Percentiles rank a stretch among this genome's conserved stretches.
Evolutionary conservation across 2,888 invertebrate species (phyloP).

Genomic region (Caenorhabditis sp.): DNA sequence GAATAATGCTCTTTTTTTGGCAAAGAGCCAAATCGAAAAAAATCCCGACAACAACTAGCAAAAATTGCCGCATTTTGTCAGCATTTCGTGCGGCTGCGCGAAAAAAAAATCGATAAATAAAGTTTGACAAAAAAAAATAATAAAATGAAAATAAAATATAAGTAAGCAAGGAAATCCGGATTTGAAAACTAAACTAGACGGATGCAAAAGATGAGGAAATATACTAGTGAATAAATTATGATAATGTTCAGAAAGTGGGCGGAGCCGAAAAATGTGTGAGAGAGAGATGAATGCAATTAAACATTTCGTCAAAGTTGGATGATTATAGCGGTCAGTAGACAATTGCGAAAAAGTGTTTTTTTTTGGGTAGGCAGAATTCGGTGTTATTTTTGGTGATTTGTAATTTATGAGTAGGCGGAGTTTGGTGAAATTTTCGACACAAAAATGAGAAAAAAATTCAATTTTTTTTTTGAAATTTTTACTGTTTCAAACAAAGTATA

Average conservation of each 20-base stretch:
- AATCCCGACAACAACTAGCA: too few species aligned
- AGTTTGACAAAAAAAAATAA: not conserved
- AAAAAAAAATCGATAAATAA: not conserved
- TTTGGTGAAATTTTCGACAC: too few species aligned
- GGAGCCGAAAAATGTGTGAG: not conserved
- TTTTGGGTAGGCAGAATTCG: too few species aligned
- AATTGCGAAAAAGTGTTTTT: too few species aligned
- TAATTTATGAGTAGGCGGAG: too few species aligned
- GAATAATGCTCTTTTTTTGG: slow-evolving; percentile 21
- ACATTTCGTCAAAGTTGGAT: not conserved
- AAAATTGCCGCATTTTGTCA: not conserved
- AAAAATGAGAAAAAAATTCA: too few species aligned
- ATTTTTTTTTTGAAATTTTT: too few species aligned
- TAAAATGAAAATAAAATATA: not conserved
- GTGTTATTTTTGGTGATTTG: too few species aligned
- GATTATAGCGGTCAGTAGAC: not conserved
- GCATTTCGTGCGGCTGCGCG: not conserved
- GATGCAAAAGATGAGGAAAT: not conserved
- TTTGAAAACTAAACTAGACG: too few species aligned
- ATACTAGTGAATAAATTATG: not conserved
- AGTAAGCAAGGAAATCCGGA: not conserved
- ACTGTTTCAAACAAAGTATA: too few species aligned
- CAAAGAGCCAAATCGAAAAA: not conserved
- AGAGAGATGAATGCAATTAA: not conserved
- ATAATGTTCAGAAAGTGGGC: slow-evolving; percentile 1